Percentiles rank a stretch among this genome's conserved stretches.
Evolutionary conservation across 2,113 vertebrate species (phyloP).

Genomic region (Gnathonemus longibarbis): DNA sequence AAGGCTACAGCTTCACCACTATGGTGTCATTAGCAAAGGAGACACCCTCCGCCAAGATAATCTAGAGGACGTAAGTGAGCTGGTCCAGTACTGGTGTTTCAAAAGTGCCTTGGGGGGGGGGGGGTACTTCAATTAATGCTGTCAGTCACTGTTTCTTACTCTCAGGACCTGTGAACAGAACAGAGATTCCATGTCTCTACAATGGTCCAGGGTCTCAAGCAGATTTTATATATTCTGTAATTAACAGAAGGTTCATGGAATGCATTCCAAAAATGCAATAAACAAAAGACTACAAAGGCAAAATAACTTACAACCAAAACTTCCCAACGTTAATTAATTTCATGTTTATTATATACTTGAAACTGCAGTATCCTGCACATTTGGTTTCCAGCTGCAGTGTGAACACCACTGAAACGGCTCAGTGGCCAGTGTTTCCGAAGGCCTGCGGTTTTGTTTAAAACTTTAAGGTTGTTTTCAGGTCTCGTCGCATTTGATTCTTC

Average conservation of each 20-base stretch:
- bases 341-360: neutral
- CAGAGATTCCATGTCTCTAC: too few relatives aligned
- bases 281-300: neutral
- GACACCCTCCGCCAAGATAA: neutral
- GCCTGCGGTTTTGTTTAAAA: neutral
- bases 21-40: neutral
- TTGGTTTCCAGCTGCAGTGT: neutral
- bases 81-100: neutral
- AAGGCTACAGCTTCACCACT: neutral
- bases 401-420: neutral
- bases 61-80: neutral
- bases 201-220: neutral
- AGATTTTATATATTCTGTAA: neutral
- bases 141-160: neutral
- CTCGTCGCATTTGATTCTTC: neutral
- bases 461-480: neutral
- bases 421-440: neutral
- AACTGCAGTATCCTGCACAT: neutral
- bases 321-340: neutral
- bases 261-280: neutral
- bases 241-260: neutral
- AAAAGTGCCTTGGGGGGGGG: neutral
- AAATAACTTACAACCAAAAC: neutral
- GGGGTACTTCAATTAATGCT: neutral
- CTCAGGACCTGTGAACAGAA: neutral